Base-by-base conservation (phyloP, 2,113 vertebrate species). In the Seriola aureovittata region DNA sequence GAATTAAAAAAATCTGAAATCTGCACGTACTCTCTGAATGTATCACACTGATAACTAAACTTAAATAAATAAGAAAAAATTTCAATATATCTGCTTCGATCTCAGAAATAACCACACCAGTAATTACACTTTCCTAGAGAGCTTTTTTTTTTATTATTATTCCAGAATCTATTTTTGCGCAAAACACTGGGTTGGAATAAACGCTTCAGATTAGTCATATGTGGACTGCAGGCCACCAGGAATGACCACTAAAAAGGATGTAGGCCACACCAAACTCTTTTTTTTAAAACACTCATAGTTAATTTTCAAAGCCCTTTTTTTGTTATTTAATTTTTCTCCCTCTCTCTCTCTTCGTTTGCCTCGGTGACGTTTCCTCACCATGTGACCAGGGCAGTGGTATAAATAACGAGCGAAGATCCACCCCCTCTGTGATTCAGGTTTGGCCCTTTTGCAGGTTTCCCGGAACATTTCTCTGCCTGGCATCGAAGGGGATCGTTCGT, bases 361-460 rank as follows among this genome's bases (percentile, higher is more conserved):
- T 67, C 16, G 80, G 92, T 98, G 97, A 98, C 97, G 97, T 93
- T 74, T 64, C 46, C 66, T 67, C 80, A 50, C 95, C 97, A 97
- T 95, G 97, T 98, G 97, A 97, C 85, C 94, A 60, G 70, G 38
- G 83, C 86, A 91, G 86, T 59, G 71, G 93, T 96, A 96, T 96
- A 97, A 96, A 96, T 91, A 71, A 4, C 19, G 68, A 74, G 84
- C 80, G 50, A 86, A 94, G 96, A 89, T 92, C 96, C 96, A 95
- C 96, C 97, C 96, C 95, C 93, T 95, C 85, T 89, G 83, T 94
- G 96, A 96, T 94, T 95, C 93, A 92, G 94, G 92, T 94, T 89
- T 93, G 92, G 92, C 92, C 92, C 93, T 88, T 93, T 90, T 71
- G 85, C 91, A 84, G 91, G 92, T 93, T 70, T 78, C 81, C 80